These are phyloP conservation scores for Crypturellus tataupa DNA, from an alignment of 2,797 vertebrate species.

Conservation along the genomic window DNA sequence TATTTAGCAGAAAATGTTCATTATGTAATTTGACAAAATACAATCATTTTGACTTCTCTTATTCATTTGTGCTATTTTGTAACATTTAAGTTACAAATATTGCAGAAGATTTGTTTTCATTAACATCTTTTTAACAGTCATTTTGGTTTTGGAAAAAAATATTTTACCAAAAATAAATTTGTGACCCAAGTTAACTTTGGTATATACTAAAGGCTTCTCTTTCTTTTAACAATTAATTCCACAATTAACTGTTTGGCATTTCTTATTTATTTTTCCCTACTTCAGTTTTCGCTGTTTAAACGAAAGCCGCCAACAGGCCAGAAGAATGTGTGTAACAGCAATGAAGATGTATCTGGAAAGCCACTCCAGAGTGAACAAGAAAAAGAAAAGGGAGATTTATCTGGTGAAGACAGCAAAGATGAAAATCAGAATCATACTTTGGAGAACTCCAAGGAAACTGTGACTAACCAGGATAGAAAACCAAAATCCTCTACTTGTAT, in stretches of 20 bases:
- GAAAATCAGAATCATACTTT: slow-evolving; percentile 60
- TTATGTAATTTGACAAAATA: neutral
- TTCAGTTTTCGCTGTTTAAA: slow-evolving; percentile 90
- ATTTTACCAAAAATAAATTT: neutral
- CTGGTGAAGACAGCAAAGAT: slow-evolving; percentile 67
- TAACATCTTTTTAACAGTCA: neutral
- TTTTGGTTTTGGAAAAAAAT: neutral
- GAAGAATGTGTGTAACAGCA: slow-evolving; percentile 64
- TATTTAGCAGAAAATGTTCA: neutral
- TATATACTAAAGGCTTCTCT: neutral
- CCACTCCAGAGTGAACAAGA: slow-evolving; percentile 58
- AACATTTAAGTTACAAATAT: neutral
- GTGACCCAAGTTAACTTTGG: neutral
- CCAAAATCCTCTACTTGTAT: slow-evolving; percentile 85
- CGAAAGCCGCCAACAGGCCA: slow-evolving; percentile 78
- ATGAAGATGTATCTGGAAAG: slow-evolving; percentile 59
- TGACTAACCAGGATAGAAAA: slow-evolving; percentile 68
- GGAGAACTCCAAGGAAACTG: slow-evolving; percentile 60
- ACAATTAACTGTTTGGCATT: neutral
- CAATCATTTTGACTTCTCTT: neutral
- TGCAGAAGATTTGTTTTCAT: neutral
- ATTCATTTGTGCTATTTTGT: neutral
- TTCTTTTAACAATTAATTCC: neutral
- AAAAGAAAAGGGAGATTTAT: slow-evolving; percentile 53
- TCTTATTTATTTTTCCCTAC: slow-evolving; percentile 19